Conservation (phyloP, 2,797 vertebrate species). For the Champsocephalus gunnari region DNA sequence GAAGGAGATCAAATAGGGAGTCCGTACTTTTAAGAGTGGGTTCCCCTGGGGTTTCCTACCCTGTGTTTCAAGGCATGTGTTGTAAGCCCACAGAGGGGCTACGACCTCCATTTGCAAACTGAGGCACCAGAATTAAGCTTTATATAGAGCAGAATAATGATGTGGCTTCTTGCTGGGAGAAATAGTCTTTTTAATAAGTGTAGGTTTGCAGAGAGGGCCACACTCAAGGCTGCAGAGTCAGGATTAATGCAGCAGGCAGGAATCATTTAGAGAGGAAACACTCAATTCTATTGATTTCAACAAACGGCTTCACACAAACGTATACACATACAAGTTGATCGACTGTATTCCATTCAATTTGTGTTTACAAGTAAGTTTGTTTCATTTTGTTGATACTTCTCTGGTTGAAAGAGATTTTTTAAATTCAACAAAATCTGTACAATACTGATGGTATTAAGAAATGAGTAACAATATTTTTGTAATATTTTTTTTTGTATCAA, state of each 20-base stretch:
- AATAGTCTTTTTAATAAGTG: slow-evolving; percentile 45
- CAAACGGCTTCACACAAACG: neutral
- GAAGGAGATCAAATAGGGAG: slow-evolving; percentile 31
- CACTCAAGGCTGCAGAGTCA: slow-evolving; percentile 37
- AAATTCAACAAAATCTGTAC: neutral
- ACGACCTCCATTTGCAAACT: slow-evolving; percentile 42
- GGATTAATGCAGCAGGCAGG: slow-evolving; percentile 42
- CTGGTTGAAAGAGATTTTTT: neutral
- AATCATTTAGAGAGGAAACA: slow-evolving; percentile 54
- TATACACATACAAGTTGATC: neutral
- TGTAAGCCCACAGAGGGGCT: slow-evolving; percentile 31
- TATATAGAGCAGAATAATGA: slow-evolving; percentile 46
- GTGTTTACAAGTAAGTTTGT: slow-evolving; percentile 1
- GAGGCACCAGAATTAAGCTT: slow-evolving; percentile 26
- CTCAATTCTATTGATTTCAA: slow-evolving; percentile 44
- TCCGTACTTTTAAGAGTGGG: slow-evolving; percentile 23
- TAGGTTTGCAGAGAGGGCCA: slow-evolving; percentile 12
- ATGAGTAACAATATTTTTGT: neutral
- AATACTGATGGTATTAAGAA: neutral
- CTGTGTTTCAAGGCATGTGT: slow-evolving; percentile 47
- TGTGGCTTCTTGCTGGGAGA: slow-evolving; percentile 29
- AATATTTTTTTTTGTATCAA: too few species aligned
- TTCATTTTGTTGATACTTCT: neutral
- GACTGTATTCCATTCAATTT: neutral
- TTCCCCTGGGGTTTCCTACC: slow-evolving; percentile 36